These are phyloP conservation scores for Brevimyrus niger DNA, from an alignment of 2,113 vertebrate genomes.

Conservation along the genomic window DNA sequence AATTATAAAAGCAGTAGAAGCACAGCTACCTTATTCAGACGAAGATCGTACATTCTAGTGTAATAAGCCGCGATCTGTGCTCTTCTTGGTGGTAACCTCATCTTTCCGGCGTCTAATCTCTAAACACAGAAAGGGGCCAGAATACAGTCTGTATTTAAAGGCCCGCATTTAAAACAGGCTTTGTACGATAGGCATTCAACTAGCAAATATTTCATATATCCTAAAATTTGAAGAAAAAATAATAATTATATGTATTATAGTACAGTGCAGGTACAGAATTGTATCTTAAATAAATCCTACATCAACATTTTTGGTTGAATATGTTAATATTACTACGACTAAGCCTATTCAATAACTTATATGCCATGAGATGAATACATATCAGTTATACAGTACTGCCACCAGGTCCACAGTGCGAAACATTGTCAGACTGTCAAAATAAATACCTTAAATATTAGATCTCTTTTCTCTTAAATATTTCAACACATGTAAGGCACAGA, in stretches of 20 bases:
- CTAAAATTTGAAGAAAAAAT: conserved; percentile 69
- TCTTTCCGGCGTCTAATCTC: conserved; percentile 43
- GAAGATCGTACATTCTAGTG: conserved; percentile 70
- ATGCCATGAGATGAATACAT: conserved; percentile 99
- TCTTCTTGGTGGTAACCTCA: conserved; percentile 43
- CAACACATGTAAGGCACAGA: conserved; percentile 89
- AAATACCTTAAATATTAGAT: conserved; percentile 85
- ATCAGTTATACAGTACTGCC: conserved; percentile 88
- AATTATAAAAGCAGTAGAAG: conserved; percentile 86
- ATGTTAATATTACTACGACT: conserved; percentile 90
- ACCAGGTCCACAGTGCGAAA: conserved; percentile 90
- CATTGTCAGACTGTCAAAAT: conserved; percentile 94
- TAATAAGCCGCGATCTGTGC: conserved; percentile 86
- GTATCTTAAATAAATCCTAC: conserved; percentile 89
- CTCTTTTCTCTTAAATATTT: conserved; percentile 82
- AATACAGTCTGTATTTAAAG: conserved; percentile 41
- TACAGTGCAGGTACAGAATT: conserved; percentile 93
- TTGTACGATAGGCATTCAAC: conserved; percentile 65
- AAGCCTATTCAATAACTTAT: conserved; percentile 98
- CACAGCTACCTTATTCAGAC: conserved; percentile 85
- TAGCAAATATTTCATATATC: conserved; percentile 71
- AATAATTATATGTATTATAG: conserved; percentile 61
- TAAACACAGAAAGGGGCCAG: conserved; percentile 62
- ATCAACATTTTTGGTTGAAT: conserved; percentile 90
- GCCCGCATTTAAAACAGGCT: conserved; percentile 43